These are phyloP conservation scores for Paramacrobiotus metropolitanus DNA, from an alignment of 1,140 invertebrate species.

Conservation along the genomic window DNA sequence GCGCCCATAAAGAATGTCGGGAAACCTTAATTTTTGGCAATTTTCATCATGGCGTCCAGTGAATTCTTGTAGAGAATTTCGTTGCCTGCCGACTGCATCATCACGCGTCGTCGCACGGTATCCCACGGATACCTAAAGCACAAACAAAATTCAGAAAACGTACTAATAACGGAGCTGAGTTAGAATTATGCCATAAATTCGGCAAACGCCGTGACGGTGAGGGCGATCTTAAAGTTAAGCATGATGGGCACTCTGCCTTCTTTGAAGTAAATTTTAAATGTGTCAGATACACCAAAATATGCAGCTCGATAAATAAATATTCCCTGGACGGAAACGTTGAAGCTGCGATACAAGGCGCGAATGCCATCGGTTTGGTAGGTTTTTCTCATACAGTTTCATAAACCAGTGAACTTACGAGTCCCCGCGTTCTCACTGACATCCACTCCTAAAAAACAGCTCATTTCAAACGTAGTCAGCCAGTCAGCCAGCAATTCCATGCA, in stretches of 20 bases:
- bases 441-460: no score
- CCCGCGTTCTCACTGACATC: no score
- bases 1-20: constrained; percentile 33
- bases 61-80: constrained; percentile 33
- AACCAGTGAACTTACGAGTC: constrained; percentile 22
- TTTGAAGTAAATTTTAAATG: constrained; percentile 19
- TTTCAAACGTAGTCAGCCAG: no score
- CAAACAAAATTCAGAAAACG: no score
- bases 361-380: constrained; percentile 22
- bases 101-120: constrained; percentile 27
- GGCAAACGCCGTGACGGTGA: constrained; percentile 28
- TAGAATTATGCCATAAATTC: constrained; percentile 33
- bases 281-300: constrained; percentile 24
- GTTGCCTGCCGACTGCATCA: constrained; percentile 31
- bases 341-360: constrained; percentile 22
- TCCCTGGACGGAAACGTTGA: constrained; percentile 24
- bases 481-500: no score
- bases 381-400: constrained; percentile 21
- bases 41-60: constrained; percentile 27
- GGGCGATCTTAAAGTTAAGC: constrained; percentile 21
- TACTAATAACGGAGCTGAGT: no score
- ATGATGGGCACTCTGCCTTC: constrained; percentile 22
- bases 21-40: constrained; percentile 29
- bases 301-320: constrained; percentile 25
- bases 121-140: constrained; percentile 35